phyloP scores from a whole-genome alignment of 2,797 vertebrate species.

The Phrynocephalus guinanensis region DNA sequence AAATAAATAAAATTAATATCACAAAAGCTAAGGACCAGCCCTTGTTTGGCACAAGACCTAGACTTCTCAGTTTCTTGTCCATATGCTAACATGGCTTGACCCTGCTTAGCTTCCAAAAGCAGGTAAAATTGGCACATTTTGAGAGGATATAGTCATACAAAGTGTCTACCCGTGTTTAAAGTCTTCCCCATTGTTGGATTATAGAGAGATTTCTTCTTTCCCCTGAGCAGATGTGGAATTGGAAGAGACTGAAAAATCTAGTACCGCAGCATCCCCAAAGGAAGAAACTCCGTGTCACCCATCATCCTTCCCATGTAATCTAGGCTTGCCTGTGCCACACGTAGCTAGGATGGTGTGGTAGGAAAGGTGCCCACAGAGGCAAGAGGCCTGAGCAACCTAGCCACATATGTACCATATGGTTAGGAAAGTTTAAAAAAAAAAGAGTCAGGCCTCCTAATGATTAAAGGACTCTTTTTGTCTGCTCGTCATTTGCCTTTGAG shows the following conservation, averaged over 20 bases:
- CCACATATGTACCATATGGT: not conserved
- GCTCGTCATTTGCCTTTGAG: not conserved
- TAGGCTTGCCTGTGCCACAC: not conserved
- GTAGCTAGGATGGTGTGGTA: not conserved
- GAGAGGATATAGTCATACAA: too few relatives aligned
- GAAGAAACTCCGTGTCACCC: too few relatives aligned
- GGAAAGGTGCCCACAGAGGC: not conserved
- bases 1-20: too few relatives aligned
- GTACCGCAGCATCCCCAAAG: not conserved
- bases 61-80: too few relatives aligned
- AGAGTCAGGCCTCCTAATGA: not conserved
- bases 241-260: not conserved
- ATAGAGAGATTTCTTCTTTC: not conserved
- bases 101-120: too few relatives aligned
- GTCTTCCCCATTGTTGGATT: not conserved
- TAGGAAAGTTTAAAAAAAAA: slow-evolving; percentile 5
- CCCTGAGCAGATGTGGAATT: not conserved
- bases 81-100: too few relatives aligned
- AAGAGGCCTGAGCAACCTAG: not conserved
- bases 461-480: not conserved
- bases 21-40: too few relatives aligned
- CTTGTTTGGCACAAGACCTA: too few relatives aligned
- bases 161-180: not conserved
- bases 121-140: too few relatives aligned
- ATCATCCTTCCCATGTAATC: not conserved